Percentiles rank a stretch among this genome's conserved stretches.
Evolutionary conservation across 1,140 invertebrate species (phyloP).

Genomic region (Dendroctonus valens): DNA sequence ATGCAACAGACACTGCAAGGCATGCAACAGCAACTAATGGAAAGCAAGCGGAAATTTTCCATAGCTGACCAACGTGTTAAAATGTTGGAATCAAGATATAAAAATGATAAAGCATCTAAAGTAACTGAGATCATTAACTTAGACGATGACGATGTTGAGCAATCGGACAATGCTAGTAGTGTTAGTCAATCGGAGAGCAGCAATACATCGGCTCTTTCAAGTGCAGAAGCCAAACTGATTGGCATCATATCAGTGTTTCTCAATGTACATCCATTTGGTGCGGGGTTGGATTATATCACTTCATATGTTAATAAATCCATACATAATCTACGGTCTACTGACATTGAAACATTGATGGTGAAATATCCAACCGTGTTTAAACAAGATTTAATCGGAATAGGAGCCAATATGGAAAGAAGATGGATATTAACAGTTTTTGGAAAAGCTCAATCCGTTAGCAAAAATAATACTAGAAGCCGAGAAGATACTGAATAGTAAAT

Average conservation of each 20-base stretch:
- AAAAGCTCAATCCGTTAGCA: background rate
- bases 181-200: conserved; percentile 24
- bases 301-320: conserved; percentile 79
- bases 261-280: conserved; percentile 84
- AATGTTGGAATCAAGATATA: conserved; percentile 57
- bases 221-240: conserved; percentile 64
- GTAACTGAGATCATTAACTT: conserved; percentile 43
- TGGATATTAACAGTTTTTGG: conserved; percentile 74
- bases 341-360: conserved; percentile 73
- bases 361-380: conserved; percentile 75
- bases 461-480: conserved; percentile 2
- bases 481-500: background rate
- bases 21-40: conserved; percentile 74
- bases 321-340: conserved; percentile 62
- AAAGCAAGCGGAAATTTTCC: conserved; percentile 61
- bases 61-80: conserved; percentile 63
- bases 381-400: conserved; percentile 71
- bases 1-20: conserved; percentile 76
- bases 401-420: conserved; percentile 72
- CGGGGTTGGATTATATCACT: conserved; percentile 80
- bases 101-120: conserved; percentile 46
- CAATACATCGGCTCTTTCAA: background rate
- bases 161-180: conserved; percentile 36
- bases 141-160: conserved; percentile 45
- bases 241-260: conserved; percentile 81